Evolutionary conservation across 2,888 invertebrate genomes (phyloP).

Genomic region (Melanchra persicariae): DNA sequence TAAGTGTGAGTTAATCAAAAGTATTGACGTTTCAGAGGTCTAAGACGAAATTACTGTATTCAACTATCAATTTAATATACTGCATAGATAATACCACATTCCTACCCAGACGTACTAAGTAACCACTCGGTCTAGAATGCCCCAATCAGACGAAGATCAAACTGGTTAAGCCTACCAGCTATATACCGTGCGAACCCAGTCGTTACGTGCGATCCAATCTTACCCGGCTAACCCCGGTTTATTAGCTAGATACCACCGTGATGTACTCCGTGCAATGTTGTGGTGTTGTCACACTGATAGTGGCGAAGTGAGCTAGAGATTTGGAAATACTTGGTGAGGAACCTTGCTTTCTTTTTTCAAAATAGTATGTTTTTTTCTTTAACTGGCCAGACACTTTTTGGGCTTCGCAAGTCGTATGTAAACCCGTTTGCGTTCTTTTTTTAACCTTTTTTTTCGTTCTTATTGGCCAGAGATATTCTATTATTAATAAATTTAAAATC

Average conservation of each 20-base stretch:
- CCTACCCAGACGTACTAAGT: slow-evolving; percentile 25
- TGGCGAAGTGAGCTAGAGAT: neutral
- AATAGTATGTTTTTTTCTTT: neutral
- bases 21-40: too few species aligned
- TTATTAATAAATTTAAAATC: too few species aligned
- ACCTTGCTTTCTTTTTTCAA: neutral
- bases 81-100: slow-evolving; percentile 10
- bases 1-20: too few species aligned
- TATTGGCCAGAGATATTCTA: too few species aligned
- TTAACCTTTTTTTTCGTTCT: neutral
- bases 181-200: slow-evolving; percentile 59
- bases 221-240: slow-evolving; percentile 62
- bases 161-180: slow-evolving; percentile 59
- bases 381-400: neutral
- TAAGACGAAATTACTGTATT: neutral
- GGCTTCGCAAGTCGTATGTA: neutral
- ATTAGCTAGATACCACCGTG: slow-evolving; percentile 59
- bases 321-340: neutral
- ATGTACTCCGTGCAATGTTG: slow-evolving; percentile 51
- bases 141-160: slow-evolving; percentile 61
- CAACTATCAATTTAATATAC: neutral
- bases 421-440: neutral
- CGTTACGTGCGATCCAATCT: slow-evolving; percentile 63
- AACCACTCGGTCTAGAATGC: slow-evolving; percentile 47
- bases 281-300: slow-evolving; percentile 22